Conservation (phyloP, 2,888 invertebrate genomes). For the Calameuta filiformis region DNA sequence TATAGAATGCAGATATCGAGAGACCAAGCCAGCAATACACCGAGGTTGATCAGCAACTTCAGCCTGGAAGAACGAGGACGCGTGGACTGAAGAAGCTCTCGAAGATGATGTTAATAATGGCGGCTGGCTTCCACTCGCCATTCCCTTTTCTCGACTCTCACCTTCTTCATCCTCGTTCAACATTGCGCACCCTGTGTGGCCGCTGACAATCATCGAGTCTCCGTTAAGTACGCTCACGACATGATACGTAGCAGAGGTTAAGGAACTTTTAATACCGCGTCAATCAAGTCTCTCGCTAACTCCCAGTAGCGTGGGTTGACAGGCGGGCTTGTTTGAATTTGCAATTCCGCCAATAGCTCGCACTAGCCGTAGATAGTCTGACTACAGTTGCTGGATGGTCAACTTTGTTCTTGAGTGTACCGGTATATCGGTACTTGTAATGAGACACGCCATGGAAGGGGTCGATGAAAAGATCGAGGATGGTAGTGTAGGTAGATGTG, state of each 20-base stretch:
- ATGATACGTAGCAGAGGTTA: slow-evolving; percentile 2
- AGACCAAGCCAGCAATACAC: background rate
- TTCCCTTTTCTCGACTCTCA: background rate
- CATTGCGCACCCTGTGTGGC: background rate
- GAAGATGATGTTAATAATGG: background rate
- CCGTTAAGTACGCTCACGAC: background rate
- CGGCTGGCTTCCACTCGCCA: background rate
- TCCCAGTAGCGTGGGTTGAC: slow-evolving; percentile 29
- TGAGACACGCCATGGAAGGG: background rate
- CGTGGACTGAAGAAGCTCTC: background rate
- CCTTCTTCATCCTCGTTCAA: background rate
- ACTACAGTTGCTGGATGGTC: background rate
- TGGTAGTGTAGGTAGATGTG: background rate
- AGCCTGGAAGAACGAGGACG: background rate
- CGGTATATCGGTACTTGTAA: background rate
- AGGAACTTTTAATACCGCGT: slow-evolving; percentile 26
- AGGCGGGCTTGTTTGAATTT: slow-evolving; percentile 26
- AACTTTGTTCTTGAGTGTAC: too few relatives aligned
- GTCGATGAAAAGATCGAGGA: background rate
- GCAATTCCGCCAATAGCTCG: slow-evolving; percentile 12
- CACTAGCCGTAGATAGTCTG: background rate
- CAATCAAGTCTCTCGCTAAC: slow-evolving; percentile 25
- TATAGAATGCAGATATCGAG: background rate
- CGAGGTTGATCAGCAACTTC: slow-evolving; percentile 1
- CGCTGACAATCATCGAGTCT: background rate